Evolutionary conservation across 2,888 invertebrate species (phyloP).

Genomic region (Notocelia uddmanniana): DNA sequence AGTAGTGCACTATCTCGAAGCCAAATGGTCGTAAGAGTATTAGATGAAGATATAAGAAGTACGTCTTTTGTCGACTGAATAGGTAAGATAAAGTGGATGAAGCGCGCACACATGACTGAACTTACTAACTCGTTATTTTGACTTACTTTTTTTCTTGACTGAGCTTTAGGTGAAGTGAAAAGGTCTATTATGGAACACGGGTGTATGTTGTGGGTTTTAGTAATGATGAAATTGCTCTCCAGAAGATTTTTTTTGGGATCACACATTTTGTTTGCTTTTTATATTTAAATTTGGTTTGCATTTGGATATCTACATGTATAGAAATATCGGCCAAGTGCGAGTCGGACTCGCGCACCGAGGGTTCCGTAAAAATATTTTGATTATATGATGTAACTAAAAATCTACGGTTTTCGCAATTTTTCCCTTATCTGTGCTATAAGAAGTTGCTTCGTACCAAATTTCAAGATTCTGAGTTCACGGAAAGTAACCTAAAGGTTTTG

Average conservation of each 20-base stretch:
- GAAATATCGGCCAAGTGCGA: no score
- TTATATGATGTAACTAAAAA: no score
- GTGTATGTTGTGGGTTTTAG: not conserved
- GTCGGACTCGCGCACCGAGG: no score
- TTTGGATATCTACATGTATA: no score
- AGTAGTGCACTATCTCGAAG: not conserved
- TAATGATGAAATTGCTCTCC: not conserved
- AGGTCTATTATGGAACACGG: conserved; percentile 24
- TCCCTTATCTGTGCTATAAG: no score
- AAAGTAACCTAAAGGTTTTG: no score
- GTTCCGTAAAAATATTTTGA: no score
- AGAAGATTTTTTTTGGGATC: not conserved
- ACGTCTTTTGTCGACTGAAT: not conserved
- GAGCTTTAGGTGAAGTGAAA: conserved; percentile 23
- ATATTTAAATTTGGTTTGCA: not conserved
- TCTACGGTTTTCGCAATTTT: no score
- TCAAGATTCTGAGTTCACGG: no score
- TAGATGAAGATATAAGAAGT: not conserved
- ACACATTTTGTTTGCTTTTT: not conserved
- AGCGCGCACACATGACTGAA: conserved; percentile 6
- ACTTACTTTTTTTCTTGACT: conserved; percentile 29
- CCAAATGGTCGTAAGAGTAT: not conserved
- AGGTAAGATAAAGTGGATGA: conserved; percentile 14
- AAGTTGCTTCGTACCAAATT: no score
- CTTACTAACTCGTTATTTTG: conserved; percentile 26